Evolutionary conservation across 2,113 vertebrate genomes (phyloP), one percentile per base, ranked within the genome.

Genomic region (Charadrius vociferus): DNA sequence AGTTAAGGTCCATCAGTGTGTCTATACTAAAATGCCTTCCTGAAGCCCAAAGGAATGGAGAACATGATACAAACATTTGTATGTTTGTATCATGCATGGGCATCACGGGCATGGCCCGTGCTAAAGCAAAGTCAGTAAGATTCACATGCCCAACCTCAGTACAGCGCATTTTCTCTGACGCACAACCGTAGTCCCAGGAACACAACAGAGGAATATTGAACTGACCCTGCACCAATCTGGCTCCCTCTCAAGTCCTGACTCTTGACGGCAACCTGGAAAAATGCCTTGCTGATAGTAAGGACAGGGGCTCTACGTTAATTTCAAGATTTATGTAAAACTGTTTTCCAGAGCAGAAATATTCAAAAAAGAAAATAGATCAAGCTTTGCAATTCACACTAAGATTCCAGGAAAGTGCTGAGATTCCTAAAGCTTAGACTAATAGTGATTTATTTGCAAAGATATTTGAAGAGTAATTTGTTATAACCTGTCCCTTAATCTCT

Each of bases 121-220:
- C 59, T 24, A 34, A 65, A 68, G 17, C 55, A 45, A 61, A 87
- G 50, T 9, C 73, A 47, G 17, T 9, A 36, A 79, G 41, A 58
- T 16, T 41, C 59, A 41, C 1, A 3, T 3, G 14, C 20, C 37
- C 52, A 62, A 1, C 4, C 39, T 36, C 0, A 0, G 16, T 14
- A 32, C 8, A 30, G 65, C 1, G 1, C 34, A 15, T 58, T 27
- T 61, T 21, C 61, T 52, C 39, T 39, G 79, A 63, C 10, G 21
- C 0, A 0, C 39, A 43, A 9, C 32, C 17, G 2, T 4, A 63
- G 27, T 34, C 30, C 12, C 43, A 75, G 61, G 19, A 88, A 67
- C 1, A 0, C 3, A 37, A 47, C 10, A 79, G 20, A 39, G 41
- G 29, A 39, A 39, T 36, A 86, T 4, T 3, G 6, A 81, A 79